phyloP scores from a whole-genome alignment of 2,113 vertebrate species.

The Leucopsar rothschildi region DNA sequence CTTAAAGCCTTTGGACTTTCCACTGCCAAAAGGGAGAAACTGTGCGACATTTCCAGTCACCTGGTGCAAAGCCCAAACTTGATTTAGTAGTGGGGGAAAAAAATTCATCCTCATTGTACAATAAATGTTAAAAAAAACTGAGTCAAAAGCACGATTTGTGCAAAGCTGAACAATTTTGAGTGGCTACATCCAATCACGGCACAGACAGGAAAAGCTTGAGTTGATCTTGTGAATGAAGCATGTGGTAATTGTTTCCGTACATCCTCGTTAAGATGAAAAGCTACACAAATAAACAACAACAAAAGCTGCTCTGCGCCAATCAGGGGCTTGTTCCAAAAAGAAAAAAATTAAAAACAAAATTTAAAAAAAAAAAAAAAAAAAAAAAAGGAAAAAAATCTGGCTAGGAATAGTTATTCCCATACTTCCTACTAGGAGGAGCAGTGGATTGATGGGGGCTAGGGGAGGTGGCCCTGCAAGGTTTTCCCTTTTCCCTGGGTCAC shows the following conservation, averaged over 20 bases:
- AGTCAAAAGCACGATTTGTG: neutral
- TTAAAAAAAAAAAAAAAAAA: neutral
- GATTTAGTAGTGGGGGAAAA: neutral
- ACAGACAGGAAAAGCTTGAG: conserved; percentile 46
- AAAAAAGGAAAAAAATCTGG: neutral
- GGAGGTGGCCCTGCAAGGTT: neutral
- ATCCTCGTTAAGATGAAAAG: conserved; percentile 64
- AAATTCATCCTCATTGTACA: neutral
- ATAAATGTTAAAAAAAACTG: neutral
- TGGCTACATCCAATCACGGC: neutral
- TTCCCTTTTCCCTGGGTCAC: neutral
- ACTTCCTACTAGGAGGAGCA: neutral
- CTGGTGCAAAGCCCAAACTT: neutral
- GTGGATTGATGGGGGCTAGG: fast-evolving
- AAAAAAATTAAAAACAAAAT: neutral
- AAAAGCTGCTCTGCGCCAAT: conserved; percentile 3
- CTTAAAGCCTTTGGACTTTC: neutral
- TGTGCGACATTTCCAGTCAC: neutral
- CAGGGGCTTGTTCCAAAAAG: neutral
- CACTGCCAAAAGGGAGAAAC: neutral
- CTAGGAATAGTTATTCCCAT: neutral
- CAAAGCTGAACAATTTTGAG: neutral
- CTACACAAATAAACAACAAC: conserved; percentile 68
- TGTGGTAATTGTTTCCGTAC: conserved; percentile 67
- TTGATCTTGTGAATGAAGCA: conserved; percentile 62